Evolutionary conservation across 2,113 vertebrate species (phyloP).

Genomic region (Ciconia boyciana): DNA sequence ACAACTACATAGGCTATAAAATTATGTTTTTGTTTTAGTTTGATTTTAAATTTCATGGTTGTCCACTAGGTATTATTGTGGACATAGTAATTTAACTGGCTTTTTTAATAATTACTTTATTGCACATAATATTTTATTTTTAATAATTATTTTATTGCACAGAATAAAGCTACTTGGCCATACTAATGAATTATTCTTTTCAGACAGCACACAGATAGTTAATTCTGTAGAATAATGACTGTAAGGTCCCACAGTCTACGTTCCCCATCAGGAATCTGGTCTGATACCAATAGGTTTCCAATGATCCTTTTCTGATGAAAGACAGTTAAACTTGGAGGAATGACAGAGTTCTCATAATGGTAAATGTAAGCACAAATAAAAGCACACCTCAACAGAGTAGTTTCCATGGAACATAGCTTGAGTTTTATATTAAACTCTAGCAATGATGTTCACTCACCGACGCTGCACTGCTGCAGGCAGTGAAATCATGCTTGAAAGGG

Average conservation of each 20-base stretch:
- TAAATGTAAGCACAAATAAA: slow-evolving; percentile 30
- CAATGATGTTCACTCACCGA: not conserved
- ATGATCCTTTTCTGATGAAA: not conserved
- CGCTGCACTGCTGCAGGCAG: not conserved
- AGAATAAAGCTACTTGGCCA: not conserved
- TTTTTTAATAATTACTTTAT: not conserved
- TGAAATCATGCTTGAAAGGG: not conserved
- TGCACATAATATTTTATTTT: not conserved
- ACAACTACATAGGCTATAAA: not conserved
- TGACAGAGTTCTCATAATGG: not conserved
- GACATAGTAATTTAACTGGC: not conserved
- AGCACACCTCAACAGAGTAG: not conserved
- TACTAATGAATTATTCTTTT: not conserved
- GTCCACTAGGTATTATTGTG: not conserved
- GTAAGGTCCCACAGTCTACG: not conserved
- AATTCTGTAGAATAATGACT: not conserved
- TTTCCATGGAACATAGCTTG: not conserved
- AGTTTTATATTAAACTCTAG: not conserved
- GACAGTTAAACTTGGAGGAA: not conserved
- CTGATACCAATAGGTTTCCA: not conserved
- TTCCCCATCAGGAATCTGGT: not conserved
- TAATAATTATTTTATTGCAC: not conserved
- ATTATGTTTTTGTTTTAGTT: not conserved
- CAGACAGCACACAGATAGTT: not conserved
- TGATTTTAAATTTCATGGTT: not conserved